phyloP scores from a whole-genome alignment of 2,888 invertebrate genomes.

The Amphimallon solstitiale region DNA sequence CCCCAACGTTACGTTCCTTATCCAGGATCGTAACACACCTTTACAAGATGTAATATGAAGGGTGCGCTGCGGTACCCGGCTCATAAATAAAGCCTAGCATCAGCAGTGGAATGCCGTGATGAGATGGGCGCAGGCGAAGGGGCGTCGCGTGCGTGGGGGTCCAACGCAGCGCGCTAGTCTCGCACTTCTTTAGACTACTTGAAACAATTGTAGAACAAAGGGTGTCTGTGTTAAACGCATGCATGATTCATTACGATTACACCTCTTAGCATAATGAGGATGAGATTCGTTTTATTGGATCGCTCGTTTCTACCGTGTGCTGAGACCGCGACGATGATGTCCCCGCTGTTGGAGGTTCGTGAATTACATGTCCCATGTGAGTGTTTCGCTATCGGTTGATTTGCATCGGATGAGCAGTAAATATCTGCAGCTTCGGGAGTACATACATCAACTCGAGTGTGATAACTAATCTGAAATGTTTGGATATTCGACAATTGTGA shows the following conservation, averaged over 20 bases:
- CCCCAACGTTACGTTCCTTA: constrained; percentile 35
- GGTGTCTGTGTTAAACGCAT: constrained; percentile 24
- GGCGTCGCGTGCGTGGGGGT: constrained; percentile 62
- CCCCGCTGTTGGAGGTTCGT: too few species aligned
- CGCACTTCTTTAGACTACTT: constrained; percentile 38
- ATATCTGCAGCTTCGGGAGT: too few species aligned
- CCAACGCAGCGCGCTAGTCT: constrained; percentile 42
- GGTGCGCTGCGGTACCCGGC: constrained; percentile 46
- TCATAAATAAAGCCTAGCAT: constrained; percentile 65
- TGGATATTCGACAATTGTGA: too few species aligned
- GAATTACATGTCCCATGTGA: too few species aligned
- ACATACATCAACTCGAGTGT: too few species aligned
- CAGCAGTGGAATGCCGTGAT: constrained; percentile 66
- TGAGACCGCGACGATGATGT: too few species aligned
- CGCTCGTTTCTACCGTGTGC: not conserved
- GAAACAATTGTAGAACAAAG: constrained; percentile 36
- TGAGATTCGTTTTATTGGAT: not conserved
- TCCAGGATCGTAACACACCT: constrained; percentile 45
- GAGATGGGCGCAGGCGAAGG: constrained; percentile 63
- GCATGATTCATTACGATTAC: constrained; percentile 34
- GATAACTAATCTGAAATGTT: too few species aligned
- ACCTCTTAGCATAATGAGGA: not conserved
- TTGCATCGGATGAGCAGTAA: too few species aligned
- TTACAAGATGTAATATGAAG: constrained; percentile 40
- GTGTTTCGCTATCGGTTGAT: too few species aligned